A percentile compares a stretch with the other conserved stretches of the same genome.
These are phyloP conservation scores for Coluber constrictor DNA, from an alignment of 2,797 vertebrate genomes.

Conservation along the genomic window DNA sequence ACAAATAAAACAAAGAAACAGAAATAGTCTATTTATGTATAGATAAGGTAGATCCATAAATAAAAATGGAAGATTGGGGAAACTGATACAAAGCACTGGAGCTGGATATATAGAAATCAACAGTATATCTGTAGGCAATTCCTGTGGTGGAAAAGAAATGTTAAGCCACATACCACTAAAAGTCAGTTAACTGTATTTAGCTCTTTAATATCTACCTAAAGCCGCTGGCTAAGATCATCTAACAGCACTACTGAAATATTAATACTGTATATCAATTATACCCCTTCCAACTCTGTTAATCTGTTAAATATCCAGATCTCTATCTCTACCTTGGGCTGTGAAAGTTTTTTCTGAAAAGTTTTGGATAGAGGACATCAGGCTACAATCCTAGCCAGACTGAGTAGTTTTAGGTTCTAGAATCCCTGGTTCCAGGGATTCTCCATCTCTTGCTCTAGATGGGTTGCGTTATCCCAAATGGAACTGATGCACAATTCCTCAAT, in stretches of 20 bases:
- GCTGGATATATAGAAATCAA: not conserved
- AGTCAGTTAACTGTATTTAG: not conserved
- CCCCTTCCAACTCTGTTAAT: too few species aligned
- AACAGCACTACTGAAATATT: not conserved
- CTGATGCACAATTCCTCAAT: not conserved
- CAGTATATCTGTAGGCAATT: not conserved
- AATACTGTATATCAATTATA: not conserved
- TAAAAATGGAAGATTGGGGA: not conserved
- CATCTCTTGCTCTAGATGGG: not conserved
- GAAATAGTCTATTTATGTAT: not conserved
- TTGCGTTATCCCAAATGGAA: not conserved
- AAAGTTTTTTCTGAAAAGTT: not conserved
- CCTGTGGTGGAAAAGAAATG: not conserved
- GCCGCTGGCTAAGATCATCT: not conserved
- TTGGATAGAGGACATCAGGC: not conserved
- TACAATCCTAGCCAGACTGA: not conserved
- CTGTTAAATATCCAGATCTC: not conserved
- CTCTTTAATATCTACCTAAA: not conserved
- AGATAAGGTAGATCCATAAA: not conserved
- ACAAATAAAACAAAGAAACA: not conserved
- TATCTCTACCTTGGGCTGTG: not conserved
- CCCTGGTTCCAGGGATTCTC: not conserved
- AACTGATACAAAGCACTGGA: not conserved
- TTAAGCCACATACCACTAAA: not conserved
- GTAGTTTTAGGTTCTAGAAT: not conserved